Evolutionary conservation across 2,888 invertebrate genomes (phyloP).

Genomic region (Caenorhabditis sp.): DNA sequence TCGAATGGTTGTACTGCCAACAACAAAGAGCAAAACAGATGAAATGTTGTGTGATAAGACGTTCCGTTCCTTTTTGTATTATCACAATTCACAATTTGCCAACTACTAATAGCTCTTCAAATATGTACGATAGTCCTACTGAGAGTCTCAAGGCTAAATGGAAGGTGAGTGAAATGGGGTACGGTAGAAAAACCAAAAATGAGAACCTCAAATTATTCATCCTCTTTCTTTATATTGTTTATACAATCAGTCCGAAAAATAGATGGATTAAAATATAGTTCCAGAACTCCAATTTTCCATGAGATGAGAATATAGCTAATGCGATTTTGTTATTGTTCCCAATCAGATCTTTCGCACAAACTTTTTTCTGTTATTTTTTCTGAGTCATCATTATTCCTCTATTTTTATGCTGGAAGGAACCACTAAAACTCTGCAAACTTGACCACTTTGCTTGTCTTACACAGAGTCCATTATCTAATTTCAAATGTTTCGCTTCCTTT

Average conservation of each 20-base stretch:
- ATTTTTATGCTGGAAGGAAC: slow-evolving; percentile 12
- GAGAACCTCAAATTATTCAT: too few relatives aligned
- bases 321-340: neutral
- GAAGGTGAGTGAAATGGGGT: slow-evolving; percentile 31
- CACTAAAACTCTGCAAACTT: slow-evolving; percentile 47
- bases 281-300: neutral
- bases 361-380: slow-evolving; percentile 2
- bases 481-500: slow-evolving; percentile 66
- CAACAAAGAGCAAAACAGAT: slow-evolving; percentile 39
- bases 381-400: neutral
- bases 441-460: slow-evolving; percentile 63
- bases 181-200: too few relatives aligned
- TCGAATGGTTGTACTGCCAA: slow-evolving; percentile 20
- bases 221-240: too few relatives aligned
- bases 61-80: slow-evolving; percentile 23
- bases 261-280: too few relatives aligned
- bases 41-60: slow-evolving; percentile 48
- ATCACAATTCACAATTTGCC: slow-evolving; percentile 4
- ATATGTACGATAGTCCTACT: slow-evolving; percentile 45
- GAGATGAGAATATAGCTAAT: neutral
- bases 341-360: too few relatives aligned
- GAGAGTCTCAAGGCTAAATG: slow-evolving; percentile 29
- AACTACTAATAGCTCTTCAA: slow-evolving; percentile 20
- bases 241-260: too few relatives aligned
- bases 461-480: slow-evolving; percentile 68